phyloP scores from a whole-genome alignment of 2,113 vertebrate species.

The Bujurquina vittata region DNA sequence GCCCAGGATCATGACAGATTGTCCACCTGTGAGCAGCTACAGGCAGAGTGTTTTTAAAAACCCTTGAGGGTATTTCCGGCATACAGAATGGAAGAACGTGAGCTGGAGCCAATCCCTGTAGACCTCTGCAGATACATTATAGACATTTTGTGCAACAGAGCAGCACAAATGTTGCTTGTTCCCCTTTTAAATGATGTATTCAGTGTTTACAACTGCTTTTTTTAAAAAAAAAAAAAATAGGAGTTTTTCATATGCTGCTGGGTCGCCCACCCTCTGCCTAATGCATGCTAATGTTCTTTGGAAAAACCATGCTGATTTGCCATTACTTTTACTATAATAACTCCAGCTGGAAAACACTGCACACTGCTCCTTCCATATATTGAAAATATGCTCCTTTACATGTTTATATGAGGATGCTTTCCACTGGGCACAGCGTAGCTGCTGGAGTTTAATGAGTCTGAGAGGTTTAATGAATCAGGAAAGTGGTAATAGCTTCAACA shows the following conservation, averaged over 20 bases:
- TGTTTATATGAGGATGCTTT: background rate
- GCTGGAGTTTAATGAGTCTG: background rate
- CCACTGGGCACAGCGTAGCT: background rate
- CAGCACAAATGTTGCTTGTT: background rate
- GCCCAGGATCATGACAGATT: no score
- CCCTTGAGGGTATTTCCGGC: background rate
- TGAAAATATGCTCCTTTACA: background rate
- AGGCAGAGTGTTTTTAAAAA: fast-evolving
- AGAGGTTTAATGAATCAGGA: background rate
- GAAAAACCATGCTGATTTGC: slow-evolving; percentile 44
- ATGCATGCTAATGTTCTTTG: slow-evolving; percentile 51
- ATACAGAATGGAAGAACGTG: background rate
- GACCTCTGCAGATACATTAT: background rate
- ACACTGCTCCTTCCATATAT: background rate
- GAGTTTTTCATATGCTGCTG: slow-evolving; percentile 21
- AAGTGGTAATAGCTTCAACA: background rate
- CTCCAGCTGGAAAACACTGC: background rate
- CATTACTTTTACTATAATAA: slow-evolving; percentile 10
- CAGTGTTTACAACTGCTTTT: background rate
- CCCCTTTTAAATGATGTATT: background rate
- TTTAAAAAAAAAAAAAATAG: background rate
- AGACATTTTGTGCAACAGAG: background rate
- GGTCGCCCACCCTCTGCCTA: slow-evolving; percentile 8
- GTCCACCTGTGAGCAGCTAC: background rate
- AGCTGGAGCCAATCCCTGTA: background rate